phyloP scores from a whole-genome alignment of 2,113 vertebrate species.

The Taurulus bubalis region DNA sequence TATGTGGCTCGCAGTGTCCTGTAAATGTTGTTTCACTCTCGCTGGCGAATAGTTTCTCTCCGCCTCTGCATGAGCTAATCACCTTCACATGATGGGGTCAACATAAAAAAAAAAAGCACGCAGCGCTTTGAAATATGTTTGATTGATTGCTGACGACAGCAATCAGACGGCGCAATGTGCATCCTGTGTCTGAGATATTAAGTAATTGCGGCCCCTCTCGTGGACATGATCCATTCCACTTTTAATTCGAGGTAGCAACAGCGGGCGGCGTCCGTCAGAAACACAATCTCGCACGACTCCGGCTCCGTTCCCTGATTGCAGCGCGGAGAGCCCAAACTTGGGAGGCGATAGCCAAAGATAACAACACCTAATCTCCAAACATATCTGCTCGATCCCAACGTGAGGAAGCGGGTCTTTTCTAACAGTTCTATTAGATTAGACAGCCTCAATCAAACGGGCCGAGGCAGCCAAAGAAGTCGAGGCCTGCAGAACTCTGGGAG shows the following conservation, averaged over 20 bases:
- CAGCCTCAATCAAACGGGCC: slow-evolving; percentile 71
- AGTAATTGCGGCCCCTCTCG: slow-evolving; percentile 32
- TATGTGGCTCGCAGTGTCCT: slow-evolving; percentile 24
- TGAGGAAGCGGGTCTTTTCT: slow-evolving; percentile 58
- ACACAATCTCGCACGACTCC: slow-evolving; percentile 34
- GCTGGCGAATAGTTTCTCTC: slow-evolving; percentile 21
- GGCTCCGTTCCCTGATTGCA: slow-evolving; percentile 66
- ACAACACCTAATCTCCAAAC: slow-evolving; percentile 76
- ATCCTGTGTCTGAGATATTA: slow-evolving; percentile 30
- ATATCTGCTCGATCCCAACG: slow-evolving; percentile 61
- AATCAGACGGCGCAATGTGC: slow-evolving; percentile 27
- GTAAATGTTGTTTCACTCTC: slow-evolving; percentile 21
- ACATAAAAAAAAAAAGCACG: not conserved
- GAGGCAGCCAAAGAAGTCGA: slow-evolving; percentile 55
- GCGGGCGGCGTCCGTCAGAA: slow-evolving; percentile 44
- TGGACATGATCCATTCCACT: slow-evolving; percentile 23
- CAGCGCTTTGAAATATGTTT: slow-evolving; percentile 28
- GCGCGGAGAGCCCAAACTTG: slow-evolving; percentile 34
- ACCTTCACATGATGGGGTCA: slow-evolving; percentile 37
- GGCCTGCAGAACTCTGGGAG: slow-evolving; percentile 34
- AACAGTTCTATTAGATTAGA: slow-evolving; percentile 73
- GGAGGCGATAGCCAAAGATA: slow-evolving; percentile 68
- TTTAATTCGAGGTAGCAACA: slow-evolving; percentile 35
- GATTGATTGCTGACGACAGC: slow-evolving; percentile 36
- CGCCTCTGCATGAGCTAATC: slow-evolving; percentile 10